phyloP scores from a whole-genome alignment of 2,888 invertebrate species.

The Alviniconcha strummeri region DNA sequence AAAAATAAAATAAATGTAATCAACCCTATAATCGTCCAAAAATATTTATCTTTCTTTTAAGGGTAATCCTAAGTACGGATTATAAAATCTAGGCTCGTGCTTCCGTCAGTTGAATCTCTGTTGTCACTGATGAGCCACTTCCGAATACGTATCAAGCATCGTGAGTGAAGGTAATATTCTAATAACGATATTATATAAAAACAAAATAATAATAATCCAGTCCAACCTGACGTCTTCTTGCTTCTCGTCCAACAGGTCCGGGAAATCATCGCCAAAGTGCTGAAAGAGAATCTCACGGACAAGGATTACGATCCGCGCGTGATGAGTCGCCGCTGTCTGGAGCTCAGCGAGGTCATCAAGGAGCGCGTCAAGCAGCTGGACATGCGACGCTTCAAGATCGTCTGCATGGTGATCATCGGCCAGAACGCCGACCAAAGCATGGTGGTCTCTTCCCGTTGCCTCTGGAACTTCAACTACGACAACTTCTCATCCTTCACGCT shows the following conservation, averaged over 20 bases:
- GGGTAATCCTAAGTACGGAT: too few species aligned
- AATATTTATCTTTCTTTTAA: too few species aligned
- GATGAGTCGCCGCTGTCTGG: slow-evolving; percentile 54
- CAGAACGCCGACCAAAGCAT: slow-evolving; percentile 56
- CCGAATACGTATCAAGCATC: too few species aligned
- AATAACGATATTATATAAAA: background rate
- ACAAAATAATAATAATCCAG: background rate
- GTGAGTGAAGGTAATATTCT: too few species aligned
- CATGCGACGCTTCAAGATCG: slow-evolving; percentile 59
- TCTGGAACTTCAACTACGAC: slow-evolving; percentile 63
- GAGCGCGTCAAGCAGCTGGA: slow-evolving; percentile 58
- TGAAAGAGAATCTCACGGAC: slow-evolving; percentile 56
- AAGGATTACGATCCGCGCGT: slow-evolving; percentile 49
- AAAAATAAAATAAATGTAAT: too few species aligned
- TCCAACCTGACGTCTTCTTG: too few species aligned
- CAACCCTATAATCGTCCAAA: too few species aligned
- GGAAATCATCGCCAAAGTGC: slow-evolving; percentile 45
- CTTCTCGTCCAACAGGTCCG: slow-evolving; percentile 23
- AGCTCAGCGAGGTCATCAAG: slow-evolving; percentile 61
- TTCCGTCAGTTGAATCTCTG: too few species aligned
- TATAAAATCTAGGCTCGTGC: too few species aligned
- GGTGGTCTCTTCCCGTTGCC: slow-evolving; percentile 59
- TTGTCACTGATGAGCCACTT: too few species aligned
- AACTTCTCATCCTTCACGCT: slow-evolving; percentile 56
- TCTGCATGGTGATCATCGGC: slow-evolving; percentile 58